Conservation (phyloP, 2,888 invertebrate genomes). For the Tiliacea aurago region DNA sequence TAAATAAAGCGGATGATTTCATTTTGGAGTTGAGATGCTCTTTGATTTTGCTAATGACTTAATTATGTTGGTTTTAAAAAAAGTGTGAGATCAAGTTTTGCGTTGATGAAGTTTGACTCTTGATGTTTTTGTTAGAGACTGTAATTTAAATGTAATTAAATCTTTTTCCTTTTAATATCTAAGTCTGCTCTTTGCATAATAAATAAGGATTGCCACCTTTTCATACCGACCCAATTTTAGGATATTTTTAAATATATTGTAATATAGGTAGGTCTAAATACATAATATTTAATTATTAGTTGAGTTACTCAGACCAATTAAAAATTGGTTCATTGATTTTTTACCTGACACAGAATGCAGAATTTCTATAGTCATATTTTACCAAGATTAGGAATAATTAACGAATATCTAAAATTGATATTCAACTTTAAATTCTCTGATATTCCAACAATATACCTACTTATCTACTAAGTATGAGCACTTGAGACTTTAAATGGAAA, state of each 20-base stretch:
- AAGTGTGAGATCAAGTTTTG: slow-evolving; percentile 47
- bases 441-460: not conserved
- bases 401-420: not conserved
- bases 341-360: not conserved
- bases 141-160: not conserved
- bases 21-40: slow-evolving; percentile 80
- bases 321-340: not conserved
- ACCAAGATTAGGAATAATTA: not conserved
- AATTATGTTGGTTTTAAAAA: slow-evolving; percentile 70
- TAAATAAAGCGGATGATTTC: slow-evolving; percentile 88
- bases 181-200: not conserved
- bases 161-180: not conserved
- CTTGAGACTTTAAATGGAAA: not conserved
- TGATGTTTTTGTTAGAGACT: not conserved
- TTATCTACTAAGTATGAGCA: not conserved
- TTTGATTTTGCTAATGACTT: slow-evolving; percentile 79
- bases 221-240: not conserved
- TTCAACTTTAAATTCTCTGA: not conserved
- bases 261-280: too few relatives aligned
- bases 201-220: not conserved
- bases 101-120: slow-evolving; percentile 3
- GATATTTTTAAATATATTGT: not conserved
- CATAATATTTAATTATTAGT: too few relatives aligned
- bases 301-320: not conserved
- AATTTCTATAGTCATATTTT: not conserved